Conservation (phyloP, 2,888 invertebrate species). For the Norana najaformis region DNA sequence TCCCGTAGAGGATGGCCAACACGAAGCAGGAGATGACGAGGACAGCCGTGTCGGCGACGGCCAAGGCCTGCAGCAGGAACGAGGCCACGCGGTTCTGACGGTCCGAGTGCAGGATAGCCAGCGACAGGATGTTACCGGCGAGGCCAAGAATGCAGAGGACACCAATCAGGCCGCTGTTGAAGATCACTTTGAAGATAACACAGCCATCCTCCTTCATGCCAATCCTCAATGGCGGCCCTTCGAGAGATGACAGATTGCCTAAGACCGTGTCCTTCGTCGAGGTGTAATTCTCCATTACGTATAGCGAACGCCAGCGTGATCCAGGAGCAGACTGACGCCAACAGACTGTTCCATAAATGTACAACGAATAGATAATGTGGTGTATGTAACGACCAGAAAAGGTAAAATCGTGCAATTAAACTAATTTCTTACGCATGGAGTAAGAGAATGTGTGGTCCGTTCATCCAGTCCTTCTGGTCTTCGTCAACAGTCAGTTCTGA, state of each 20-base stretch:
- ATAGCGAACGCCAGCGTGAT: background rate
- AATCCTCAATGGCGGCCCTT: background rate
- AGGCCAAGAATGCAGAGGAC: conserved; percentile 41
- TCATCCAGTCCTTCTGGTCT: background rate
- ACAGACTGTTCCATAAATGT: background rate
- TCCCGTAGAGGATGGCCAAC: conserved; percentile 39
- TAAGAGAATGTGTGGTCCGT: background rate
- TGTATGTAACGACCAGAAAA: background rate
- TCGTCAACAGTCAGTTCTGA: background rate
- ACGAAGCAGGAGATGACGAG: conserved; percentile 40
- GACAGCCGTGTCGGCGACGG: conserved; percentile 42
- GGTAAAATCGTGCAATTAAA: background rate
- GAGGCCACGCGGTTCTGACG: conserved; percentile 37
- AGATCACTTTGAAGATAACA: conserved; percentile 30
- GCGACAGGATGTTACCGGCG: conserved; percentile 42
- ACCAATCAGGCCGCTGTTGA: conserved; percentile 38
- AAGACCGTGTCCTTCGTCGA: background rate
- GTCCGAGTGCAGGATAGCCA: conserved; percentile 39
- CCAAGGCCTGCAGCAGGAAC: conserved; percentile 43
- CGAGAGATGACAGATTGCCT: background rate
- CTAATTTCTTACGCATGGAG: background rate
- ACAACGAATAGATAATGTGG: background rate
- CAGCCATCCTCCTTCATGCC: background rate
- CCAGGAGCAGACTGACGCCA: background rate
- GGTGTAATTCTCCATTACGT: background rate